Percentiles rank a stretch among this genome's conserved stretches.
phyloP scores from a whole-genome alignment of 2,888 invertebrate species.

The Lathronympha strigana region DNA sequence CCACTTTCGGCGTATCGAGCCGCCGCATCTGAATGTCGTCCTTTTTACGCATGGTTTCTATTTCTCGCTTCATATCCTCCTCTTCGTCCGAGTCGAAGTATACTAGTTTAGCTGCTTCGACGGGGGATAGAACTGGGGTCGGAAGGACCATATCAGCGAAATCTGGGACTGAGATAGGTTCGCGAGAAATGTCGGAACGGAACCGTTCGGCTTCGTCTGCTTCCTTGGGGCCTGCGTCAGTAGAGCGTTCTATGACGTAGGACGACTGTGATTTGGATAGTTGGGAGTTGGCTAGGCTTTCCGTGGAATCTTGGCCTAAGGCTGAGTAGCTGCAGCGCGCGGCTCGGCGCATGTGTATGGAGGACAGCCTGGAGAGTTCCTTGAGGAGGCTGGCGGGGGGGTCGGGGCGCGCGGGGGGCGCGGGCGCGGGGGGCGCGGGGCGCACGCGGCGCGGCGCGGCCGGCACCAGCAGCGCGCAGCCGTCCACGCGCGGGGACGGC shows the following conservation, averaged over 20 bases:
- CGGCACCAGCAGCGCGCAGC: constrained; percentile 87
- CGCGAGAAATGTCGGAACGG: constrained; percentile 82
- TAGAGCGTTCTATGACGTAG: constrained; percentile 77
- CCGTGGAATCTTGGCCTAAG: constrained; percentile 87
- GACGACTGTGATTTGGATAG: constrained; percentile 85
- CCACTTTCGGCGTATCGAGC: constrained; percentile 69
- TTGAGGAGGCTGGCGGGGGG: constrained; percentile 82
- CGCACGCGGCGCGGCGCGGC: constrained; percentile 80
- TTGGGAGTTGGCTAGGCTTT: constrained; percentile 75
- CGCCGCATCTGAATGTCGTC: constrained; percentile 81
- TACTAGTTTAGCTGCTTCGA: constrained; percentile 87
- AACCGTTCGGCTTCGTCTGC: constrained; percentile 58
- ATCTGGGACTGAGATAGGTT: constrained; percentile 90
- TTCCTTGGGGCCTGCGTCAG: constrained; percentile 60
- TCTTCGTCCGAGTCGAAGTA: constrained; percentile 89
- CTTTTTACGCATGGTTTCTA: constrained; percentile 46
- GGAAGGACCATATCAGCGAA: constrained; percentile 86
- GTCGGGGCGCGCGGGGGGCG: constrained; percentile 59
- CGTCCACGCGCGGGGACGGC: constrained; percentile 89
- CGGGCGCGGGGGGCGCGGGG: constrained; percentile 59
- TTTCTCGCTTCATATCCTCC: constrained; percentile 64
- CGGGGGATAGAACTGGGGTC: constrained; percentile 87
- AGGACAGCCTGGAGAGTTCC: constrained; percentile 89
- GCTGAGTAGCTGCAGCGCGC: constrained; percentile 90
- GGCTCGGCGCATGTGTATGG: constrained; percentile 87